Evolutionary conservation across 2,797 vertebrate species (phyloP).

Genomic region (Diplodus puntazzo): DNA sequence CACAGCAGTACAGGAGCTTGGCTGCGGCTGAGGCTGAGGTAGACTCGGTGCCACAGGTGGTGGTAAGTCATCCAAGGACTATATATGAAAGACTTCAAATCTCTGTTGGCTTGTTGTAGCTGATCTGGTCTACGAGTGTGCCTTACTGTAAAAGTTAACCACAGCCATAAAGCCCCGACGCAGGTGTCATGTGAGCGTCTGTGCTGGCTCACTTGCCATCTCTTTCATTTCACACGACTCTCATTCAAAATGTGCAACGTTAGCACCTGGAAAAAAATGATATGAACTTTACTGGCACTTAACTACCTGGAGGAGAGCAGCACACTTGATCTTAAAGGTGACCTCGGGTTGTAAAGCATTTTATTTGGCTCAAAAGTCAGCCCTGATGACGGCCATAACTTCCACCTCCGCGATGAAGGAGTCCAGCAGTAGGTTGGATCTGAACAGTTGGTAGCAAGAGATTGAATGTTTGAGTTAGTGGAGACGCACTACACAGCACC

Average conservation of each 20-base stretch:
- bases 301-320: slow-evolving; percentile 36
- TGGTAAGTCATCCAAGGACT: slow-evolving; percentile 86
- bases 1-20: slow-evolving; percentile 87
- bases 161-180: slow-evolving; percentile 39
- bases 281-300: slow-evolving; percentile 59
- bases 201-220: slow-evolving; percentile 19
- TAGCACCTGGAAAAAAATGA: slow-evolving; percentile 34
- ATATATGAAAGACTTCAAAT: neutral
- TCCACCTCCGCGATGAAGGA: slow-evolving; percentile 6
- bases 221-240: slow-evolving; percentile 31
- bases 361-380: slow-evolving; percentile 77
- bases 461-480: slow-evolving; percentile 40
- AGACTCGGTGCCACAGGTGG: slow-evolving; percentile 83
- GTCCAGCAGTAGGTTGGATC: slow-evolving; percentile 10
- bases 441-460: slow-evolving; percentile 28
- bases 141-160: slow-evolving; percentile 44
- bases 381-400: neutral
- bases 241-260: slow-evolving; percentile 57
- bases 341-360: slow-evolving; percentile 63
- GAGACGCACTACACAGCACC: slow-evolving; percentile 69
- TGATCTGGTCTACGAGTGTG: neutral
- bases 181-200: slow-evolving; percentile 69
- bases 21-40: slow-evolving; percentile 85
- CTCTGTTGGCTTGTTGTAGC: neutral
- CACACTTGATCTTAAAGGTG: slow-evolving; percentile 36